Conservation (phyloP, 1,140 invertebrate species). For the Drosophila santomea region DNA sequence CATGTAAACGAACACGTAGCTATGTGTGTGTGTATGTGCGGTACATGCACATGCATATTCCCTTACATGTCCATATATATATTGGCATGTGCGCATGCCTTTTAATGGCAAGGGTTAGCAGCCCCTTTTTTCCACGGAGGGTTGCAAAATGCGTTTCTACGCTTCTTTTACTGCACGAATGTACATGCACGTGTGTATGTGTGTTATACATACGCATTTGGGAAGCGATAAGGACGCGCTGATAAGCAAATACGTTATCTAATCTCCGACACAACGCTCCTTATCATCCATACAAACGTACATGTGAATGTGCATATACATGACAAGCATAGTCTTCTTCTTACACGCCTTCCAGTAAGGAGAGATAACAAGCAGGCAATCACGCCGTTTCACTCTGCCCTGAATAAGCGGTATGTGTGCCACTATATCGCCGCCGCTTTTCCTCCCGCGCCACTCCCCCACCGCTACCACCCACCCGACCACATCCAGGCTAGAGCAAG, state of each 20-base stretch:
- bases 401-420: constrained; percentile 37
- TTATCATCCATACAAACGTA: constrained; percentile 15
- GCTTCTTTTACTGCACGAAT: background rate
- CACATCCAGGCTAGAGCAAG: constrained; percentile 5
- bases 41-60: constrained; percentile 3
- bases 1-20: constrained; percentile 28
- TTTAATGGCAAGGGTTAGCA: constrained; percentile 74
- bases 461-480: too few species aligned
- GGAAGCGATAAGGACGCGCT: constrained; percentile 24
- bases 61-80: constrained; percentile 10
- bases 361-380: constrained; percentile 38
- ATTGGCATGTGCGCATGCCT: constrained; percentile 53
- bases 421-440: constrained; percentile 25
- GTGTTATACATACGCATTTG: constrained; percentile 25
- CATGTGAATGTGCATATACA: background rate
- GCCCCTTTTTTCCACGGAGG: constrained; percentile 46
- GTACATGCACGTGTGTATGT: constrained; percentile 12
- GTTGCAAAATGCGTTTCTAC: constrained; percentile 68
- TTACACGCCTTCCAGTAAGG: constrained; percentile 7
- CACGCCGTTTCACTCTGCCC: constrained; percentile 43
- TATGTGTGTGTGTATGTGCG: background rate
- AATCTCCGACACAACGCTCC: constrained; percentile 20
- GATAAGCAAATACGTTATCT: constrained; percentile 40
- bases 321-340: background rate
- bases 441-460: background rate